Evolutionary conservation across 2,113 vertebrate genomes (phyloP).

Genomic region (Chaetorhynchus papuensis): DNA sequence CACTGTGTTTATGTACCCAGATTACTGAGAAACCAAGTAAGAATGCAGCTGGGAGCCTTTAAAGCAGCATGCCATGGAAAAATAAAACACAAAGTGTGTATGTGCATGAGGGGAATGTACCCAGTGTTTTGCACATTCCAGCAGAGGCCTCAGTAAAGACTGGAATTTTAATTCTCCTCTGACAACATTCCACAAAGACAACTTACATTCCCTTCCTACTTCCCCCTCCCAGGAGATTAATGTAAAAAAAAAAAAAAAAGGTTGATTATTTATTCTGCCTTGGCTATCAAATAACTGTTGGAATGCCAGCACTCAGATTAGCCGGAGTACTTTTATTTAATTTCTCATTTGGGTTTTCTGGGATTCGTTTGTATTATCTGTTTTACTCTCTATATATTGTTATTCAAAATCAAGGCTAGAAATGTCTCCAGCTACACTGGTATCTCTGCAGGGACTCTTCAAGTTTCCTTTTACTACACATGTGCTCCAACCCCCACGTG

Average conservation of each 20-base stretch:
- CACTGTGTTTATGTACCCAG: neutral
- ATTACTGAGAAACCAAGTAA: neutral
- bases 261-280: constrained; percentile 9
- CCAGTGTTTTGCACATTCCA: constrained; percentile 23
- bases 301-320: neutral
- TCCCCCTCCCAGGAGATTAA: neutral
- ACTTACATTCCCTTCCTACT: neutral
- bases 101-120: neutral
- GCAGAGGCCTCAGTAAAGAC: constrained; percentile 5
- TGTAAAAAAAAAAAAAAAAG: neutral
- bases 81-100: neutral
- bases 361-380: neutral
- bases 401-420: neutral
- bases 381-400: neutral
- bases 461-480: neutral
- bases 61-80: neutral
- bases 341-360: neutral
- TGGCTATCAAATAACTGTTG: neutral
- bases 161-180: constrained; percentile 39
- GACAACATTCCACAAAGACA: constrained; percentile 27
- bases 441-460: neutral
- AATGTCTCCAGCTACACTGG: neutral
- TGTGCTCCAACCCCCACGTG: no score
- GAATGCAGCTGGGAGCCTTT: neutral
- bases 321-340: neutral